phyloP scores from a whole-genome alignment of 2,113 vertebrate species.

The Verasper variegatus region DNA sequence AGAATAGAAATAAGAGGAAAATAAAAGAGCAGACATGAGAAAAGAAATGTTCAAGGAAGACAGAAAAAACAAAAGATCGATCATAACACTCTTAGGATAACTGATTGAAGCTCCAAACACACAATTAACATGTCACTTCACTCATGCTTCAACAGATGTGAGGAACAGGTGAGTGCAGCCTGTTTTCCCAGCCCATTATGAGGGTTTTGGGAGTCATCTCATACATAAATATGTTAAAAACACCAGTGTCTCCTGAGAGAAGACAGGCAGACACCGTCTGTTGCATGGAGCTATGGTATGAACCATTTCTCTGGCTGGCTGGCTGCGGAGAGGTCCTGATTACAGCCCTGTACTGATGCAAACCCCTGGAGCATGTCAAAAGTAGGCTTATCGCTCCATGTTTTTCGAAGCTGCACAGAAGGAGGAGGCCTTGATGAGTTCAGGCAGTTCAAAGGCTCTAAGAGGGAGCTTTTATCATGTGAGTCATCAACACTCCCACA shows the following conservation, averaged over 20 bases:
- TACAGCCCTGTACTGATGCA: constrained; percentile 38
- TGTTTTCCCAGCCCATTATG: constrained; percentile 33
- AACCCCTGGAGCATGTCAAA: constrained; percentile 53
- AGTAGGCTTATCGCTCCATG: constrained; percentile 59
- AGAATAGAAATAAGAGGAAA: constrained; percentile 46
- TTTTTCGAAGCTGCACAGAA: constrained; percentile 53
- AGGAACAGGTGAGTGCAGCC: constrained; percentile 59
- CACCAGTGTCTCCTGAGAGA: constrained; percentile 23
- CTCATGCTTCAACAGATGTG: constrained; percentile 37
- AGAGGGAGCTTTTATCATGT: constrained; percentile 60
- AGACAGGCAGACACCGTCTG: constrained; percentile 17
- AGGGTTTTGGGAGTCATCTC: constrained; percentile 25
- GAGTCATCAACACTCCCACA: constrained; percentile 74
- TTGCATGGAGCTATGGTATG: constrained; percentile 26
- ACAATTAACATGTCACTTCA: constrained; percentile 24
- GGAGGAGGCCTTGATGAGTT: constrained; percentile 61
- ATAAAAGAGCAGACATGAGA: neutral
- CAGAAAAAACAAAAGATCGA: constrained; percentile 24
- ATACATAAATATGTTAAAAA: constrained; percentile 38
- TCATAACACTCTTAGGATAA: neutral
- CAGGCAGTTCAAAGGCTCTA: constrained; percentile 68
- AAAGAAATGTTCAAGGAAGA: constrained; percentile 8
- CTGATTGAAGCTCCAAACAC: constrained; percentile 15
- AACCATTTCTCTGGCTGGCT: constrained; percentile 10
- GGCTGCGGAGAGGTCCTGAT: constrained; percentile 36